phyloP scores from a whole-genome alignment of 1,140 invertebrate genomes.

The Pachypeltis micranthus region DNA sequence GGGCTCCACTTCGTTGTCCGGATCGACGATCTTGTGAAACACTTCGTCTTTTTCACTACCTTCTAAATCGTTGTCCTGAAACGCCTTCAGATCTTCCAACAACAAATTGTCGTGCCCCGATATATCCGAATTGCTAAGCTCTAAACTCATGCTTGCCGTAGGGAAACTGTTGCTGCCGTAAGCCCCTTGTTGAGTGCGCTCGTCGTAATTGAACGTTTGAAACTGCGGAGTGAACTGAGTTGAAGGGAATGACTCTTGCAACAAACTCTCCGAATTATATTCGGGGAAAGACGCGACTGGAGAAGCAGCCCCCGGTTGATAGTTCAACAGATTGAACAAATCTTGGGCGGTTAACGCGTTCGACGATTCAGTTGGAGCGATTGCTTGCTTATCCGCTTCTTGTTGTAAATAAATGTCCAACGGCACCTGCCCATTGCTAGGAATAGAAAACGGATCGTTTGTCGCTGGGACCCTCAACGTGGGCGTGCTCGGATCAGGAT shows the following conservation, averaged over 20 bases:
- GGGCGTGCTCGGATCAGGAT: conserved; percentile 37
- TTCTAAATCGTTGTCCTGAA: conserved; percentile 17
- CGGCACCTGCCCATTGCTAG: conserved; percentile 36
- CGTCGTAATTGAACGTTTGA: conserved; percentile 43
- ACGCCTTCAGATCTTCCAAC: neutral
- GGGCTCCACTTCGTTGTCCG: conserved; percentile 11
- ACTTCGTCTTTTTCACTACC: conserved; percentile 9
- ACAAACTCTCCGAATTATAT: neutral
- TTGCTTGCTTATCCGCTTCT: conserved; percentile 19
- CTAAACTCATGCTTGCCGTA: conserved; percentile 11
- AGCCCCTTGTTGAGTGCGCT: conserved; percentile 32
- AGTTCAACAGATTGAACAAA: conserved; percentile 41
- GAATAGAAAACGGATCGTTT: conserved; percentile 35
- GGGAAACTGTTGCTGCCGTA: conserved; percentile 25
- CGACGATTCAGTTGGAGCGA: conserved; percentile 20
- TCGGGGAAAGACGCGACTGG: neutral
- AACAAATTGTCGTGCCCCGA: neutral
- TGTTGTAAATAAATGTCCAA: conserved; percentile 28
- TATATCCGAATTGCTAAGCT: neutral
- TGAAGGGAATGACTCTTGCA: conserved; percentile 26
- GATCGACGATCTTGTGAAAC: neutral
- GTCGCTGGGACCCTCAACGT: conserved; percentile 34
- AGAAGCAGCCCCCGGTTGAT: conserved; percentile 17
- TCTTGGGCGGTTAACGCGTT: conserved; percentile 39
- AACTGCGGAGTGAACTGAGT: conserved; percentile 33